These are phyloP conservation scores for Urocitellus parryii DNA, from an alignment of 2,113 vertebrate genomes.

Conservation along the genomic window DNA sequence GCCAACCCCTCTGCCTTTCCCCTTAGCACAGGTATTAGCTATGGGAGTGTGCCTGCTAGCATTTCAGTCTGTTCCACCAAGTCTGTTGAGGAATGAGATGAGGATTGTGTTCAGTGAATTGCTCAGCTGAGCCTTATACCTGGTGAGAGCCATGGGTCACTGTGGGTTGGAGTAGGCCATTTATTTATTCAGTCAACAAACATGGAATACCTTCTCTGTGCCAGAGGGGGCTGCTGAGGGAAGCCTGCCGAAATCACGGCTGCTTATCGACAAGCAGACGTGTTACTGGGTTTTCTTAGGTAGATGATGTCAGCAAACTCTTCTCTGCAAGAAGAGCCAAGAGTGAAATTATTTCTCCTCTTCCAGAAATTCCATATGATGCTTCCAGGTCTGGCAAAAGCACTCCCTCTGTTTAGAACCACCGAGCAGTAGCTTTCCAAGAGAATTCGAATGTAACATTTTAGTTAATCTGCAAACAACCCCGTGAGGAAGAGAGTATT, in stretches of 20 bases:
- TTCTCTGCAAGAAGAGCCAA: constrained; percentile 76
- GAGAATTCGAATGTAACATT: constrained; percentile 72
- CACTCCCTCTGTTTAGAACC: constrained; percentile 77
- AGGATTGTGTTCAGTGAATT: constrained; percentile 44
- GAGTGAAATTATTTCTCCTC: constrained; percentile 76
- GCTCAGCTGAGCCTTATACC: constrained; percentile 31
- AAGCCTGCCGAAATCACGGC: constrained; percentile 31
- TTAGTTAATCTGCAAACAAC: constrained; percentile 57
- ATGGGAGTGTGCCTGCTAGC: neutral
- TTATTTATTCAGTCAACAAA: constrained; percentile 64
- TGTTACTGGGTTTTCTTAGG: constrained; percentile 72
- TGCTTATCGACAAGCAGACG: constrained; percentile 59
- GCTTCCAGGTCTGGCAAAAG: constrained; percentile 80
- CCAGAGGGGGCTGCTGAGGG: constrained; percentile 41
- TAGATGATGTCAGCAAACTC: constrained; percentile 75
- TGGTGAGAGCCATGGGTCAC: neutral
- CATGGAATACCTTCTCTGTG: constrained; percentile 1
- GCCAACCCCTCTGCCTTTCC: neutral
- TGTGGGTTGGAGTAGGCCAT: neutral
- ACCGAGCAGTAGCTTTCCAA: constrained; percentile 70
- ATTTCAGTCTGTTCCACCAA: constrained; percentile 15
- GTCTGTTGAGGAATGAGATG: neutral
- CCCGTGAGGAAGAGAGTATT: neutral
- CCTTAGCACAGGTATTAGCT: neutral
- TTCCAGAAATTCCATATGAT: constrained; percentile 81